These are phyloP conservation scores for Rafetus swinhoei DNA, from an alignment of 2,113 vertebrate species.

Conservation along the genomic window DNA sequence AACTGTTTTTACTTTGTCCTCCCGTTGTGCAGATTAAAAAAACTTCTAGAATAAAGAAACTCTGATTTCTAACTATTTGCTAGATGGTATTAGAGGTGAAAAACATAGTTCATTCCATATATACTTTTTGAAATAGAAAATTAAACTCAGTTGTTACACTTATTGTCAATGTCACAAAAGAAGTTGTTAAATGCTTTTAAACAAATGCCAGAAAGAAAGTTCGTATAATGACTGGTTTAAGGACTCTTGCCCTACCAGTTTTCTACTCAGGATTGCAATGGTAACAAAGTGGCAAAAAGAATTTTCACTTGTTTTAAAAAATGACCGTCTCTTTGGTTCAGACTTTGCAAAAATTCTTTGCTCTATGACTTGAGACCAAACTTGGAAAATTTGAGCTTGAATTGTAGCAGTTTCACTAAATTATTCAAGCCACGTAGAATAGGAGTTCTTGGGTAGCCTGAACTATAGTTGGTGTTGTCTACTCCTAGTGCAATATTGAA, in stretches of 20 bases:
- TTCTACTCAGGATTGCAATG: background rate
- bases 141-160: background rate
- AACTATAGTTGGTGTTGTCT: background rate
- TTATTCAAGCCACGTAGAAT: background rate
- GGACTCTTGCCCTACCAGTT: background rate
- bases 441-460: background rate
- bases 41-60: background rate
- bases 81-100: background rate
- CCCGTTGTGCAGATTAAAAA: background rate
- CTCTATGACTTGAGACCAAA: background rate
- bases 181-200: background rate
- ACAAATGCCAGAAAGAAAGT: background rate
- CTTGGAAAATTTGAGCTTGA: background rate
- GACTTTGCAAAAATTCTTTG: background rate
- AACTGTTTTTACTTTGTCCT: background rate
- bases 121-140: background rate
- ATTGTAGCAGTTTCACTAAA: background rate
- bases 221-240: background rate
- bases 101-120: background rate
- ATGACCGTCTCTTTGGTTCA: background rate
- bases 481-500: background rate
- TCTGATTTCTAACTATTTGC: background rate
- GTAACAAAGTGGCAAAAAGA: background rate
- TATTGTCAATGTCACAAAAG: fast-evolving
- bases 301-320: background rate